Evolutionary conservation across 1,140 invertebrate genomes (phyloP), one percentile per base, ranked within the genome.

Genomic region (Cheumatopsyche charites): DNA sequence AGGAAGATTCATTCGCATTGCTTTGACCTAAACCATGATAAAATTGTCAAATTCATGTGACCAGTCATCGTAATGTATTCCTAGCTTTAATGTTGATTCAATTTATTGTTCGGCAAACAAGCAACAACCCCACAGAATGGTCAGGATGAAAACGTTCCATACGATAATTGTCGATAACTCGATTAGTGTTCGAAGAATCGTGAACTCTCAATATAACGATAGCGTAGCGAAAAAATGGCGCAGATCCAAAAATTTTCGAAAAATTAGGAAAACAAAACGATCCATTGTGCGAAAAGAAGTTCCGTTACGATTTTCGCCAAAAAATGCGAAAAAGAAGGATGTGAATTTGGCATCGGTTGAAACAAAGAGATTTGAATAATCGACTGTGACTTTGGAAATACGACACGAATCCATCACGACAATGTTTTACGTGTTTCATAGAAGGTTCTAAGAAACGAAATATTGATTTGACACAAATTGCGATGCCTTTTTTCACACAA

Each of bases 161-260:
- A 58, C 23, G 55, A 58, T 58, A 58, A 58, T 58, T 58, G 55
- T 19, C 13, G 29, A 36, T 58, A 58, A 58, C 55, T 25, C 21
- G 55, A 58, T 58, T 58, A 58, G 55, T 25, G 13, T 26, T 12
- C 43, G 12, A 47, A 47, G 15, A 47, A 47, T n/a, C 43, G 11
- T n/a, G 12, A 42, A 6, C 12, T 12, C 41, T 6, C 41, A 42
- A 12, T 42, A 42, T 5, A 42, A 42, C 12, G 15, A 11, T 11
- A 49, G 15, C 11, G 9, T 6, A 5, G 19, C 17, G 17, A 19
- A 23, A 21, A 25, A n/a, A n/a, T n/a, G n/a, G n/a, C n/a, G n/a
- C 23, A 11, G 12, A 58, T 11, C 7, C 7, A 13, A 58, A 25
- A 26, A 58, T 25, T 12, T 58, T 23, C 3, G 3, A 21, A 7